A percentile compares a stretch with the other conserved stretches of the same genome.
Evolutionary conservation across 2,113 vertebrate genomes (phyloP).

Genomic region (Gracilinanus agilis): DNA sequence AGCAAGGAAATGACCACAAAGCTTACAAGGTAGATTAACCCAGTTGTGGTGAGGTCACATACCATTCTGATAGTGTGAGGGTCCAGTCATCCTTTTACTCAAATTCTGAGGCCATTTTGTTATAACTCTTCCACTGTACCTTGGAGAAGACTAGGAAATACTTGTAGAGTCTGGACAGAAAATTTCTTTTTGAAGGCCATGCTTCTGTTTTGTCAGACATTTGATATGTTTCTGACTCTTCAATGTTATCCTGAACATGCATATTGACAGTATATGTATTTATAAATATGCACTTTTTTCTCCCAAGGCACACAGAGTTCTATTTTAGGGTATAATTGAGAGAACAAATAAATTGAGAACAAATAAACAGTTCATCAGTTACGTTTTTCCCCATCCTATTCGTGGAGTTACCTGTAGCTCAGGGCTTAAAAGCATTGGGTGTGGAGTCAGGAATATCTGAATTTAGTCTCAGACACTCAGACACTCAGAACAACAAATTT

Average conservation of each 20-base stretch:
- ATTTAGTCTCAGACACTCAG: too few relatives aligned
- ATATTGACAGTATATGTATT: neutral
- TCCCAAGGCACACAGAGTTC: neutral
- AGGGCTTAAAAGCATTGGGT: too few relatives aligned
- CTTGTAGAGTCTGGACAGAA: neutral
- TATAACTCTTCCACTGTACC: neutral
- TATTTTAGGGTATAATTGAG: slow-evolving; percentile 6
- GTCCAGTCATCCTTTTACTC: neutral
- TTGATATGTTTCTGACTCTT: neutral
- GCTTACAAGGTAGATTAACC: neutral
- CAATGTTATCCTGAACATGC: neutral
- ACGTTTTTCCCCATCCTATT: neutral
- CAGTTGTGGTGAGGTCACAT: neutral
- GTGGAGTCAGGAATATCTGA: too few relatives aligned
- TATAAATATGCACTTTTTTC: neutral
- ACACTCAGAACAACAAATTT: too few relatives aligned
- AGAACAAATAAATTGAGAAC: neutral
- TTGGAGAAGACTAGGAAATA: neutral
- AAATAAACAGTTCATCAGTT: neutral
- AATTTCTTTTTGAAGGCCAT: neutral
- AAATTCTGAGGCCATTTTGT: neutral
- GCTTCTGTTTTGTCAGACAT: neutral
- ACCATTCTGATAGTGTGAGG: neutral
- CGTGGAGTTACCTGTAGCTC: neutral
- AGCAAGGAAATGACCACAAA: neutral